Base-by-base conservation (phyloP, 2,888 invertebrate species). In the Thelaira solivaga region DNA sequence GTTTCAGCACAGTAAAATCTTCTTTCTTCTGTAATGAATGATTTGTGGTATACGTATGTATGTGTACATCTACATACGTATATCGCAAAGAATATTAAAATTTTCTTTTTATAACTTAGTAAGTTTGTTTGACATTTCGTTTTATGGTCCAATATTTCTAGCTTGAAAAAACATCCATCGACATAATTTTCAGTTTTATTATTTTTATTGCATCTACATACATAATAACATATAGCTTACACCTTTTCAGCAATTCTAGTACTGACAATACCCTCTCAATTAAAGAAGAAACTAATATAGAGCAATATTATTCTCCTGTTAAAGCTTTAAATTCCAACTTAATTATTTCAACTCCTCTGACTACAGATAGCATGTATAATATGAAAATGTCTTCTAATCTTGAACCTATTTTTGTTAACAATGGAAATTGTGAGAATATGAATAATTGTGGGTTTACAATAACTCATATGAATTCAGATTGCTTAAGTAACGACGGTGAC, bases 391-490 rank as follows among this genome's bases (percentile, higher is more conserved):
- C 83, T 10, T 82, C 83, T 2, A 69, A 72, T 0, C 78, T 84
- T 5, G 81, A 84, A 36, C 84, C 84, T 6, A 84, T 83, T 68
- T 83, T 82, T 22, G 80, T 80, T 13, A 45, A 55, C 6, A 82
- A 82, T 26, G 80, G 80, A 10, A 81, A 81, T 1, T 76, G 81
- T 2, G 80, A 81, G 11, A 47, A 39, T 24, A 41, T 41, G 6
- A 11, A 10, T n/a, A 55, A 29, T 29, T 22, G 22, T 18, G 26
- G 71, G 13, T 59, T 39, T 1, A 41, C 49, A 16, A 45, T 45
- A 29, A 43, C 29, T 8, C 22, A 64, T 22, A 18, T 64, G 34
- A 62, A 64, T 49, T 8, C 20, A 26, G 51, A 43, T 24, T 45
- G 29, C n/a, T 61, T 62, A 16, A 69, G 68, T 41, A 34, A 47